Conservation (phyloP, 1,140 invertebrate species). For the Heliconius hermathena region DNA sequence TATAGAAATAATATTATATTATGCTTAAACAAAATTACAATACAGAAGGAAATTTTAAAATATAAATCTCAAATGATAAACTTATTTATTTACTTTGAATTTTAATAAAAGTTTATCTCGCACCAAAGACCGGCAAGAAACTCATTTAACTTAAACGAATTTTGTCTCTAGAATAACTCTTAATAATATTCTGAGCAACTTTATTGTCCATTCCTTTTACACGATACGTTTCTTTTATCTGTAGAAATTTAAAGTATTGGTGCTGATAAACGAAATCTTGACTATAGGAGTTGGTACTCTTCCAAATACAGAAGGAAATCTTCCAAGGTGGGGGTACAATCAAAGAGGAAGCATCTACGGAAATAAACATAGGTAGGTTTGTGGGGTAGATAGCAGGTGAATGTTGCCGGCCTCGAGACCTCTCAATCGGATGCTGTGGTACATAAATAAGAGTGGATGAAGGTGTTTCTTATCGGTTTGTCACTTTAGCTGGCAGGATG, state of each 20-base stretch:
- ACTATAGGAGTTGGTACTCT: not conserved
- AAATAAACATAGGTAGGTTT: constrained; percentile 68
- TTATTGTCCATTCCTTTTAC: constrained; percentile 71
- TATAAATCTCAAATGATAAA: not conserved
- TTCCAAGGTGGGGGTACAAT: constrained; percentile 60
- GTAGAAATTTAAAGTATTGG: constrained; percentile 64
- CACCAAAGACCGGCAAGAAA: constrained; percentile 67
- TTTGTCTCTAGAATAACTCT: constrained; percentile 64
- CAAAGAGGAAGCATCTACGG: constrained; percentile 61
- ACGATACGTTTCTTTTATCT: constrained; percentile 75
- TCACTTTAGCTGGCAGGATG: constrained; percentile 33
- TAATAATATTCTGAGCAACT: constrained; percentile 55
- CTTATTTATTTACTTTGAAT: constrained; percentile 14
- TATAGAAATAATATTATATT: too few species aligned
- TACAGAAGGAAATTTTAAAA: not conserved
- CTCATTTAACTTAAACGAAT: constrained; percentile 76
- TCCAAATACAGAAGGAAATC: too few species aligned
- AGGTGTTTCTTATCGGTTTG: constrained; percentile 69
- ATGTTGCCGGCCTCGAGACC: constrained; percentile 63
- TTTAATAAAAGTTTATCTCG: constrained; percentile 63
- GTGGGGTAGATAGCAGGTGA: constrained; percentile 76
- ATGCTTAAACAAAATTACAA: not conserved
- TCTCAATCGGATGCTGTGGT: constrained; percentile 76
- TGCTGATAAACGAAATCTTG: constrained; percentile 37
- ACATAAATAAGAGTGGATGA: constrained; percentile 78